Base-by-base conservation (phyloP, 2,113 vertebrate species). In the Aplodontia rufa region DNA sequence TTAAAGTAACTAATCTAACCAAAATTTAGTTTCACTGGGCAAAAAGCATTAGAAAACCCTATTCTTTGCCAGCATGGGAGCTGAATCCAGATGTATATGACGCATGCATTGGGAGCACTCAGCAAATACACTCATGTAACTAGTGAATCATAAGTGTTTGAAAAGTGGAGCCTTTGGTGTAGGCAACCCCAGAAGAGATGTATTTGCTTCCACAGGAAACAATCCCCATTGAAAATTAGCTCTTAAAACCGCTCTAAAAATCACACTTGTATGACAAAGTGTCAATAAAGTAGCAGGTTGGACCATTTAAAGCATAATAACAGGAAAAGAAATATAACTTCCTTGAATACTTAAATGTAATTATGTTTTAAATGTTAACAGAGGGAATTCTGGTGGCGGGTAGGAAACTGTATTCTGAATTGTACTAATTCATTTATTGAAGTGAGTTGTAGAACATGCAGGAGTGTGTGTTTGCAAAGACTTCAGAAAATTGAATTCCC, bases 311-410 rank as follows among this genome's bases (percentile, higher is more conserved):
- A 85, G 12, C 81, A 4, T 42, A 85, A 32, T 32, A 60, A 89
- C 9, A 74, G 11, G 14, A 32, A 80, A 86, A 64, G 40, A 79
- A 83, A 37, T 53, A 64, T 8, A 86, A 26, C 8, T 66, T 55
- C n/a, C 66, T 72, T 24, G 53, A 93, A 91, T 40, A 68, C 28
- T 91, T 79, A 68, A 75, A 86, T 69, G 42, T 75, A 92, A 89
- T 95, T 89, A 64, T 58, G 10, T 49, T 81, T 92, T 71, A 69
- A 75, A 71, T 71, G 28, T 71, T 71, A 86, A 37, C 8, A 80
- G 45, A 83, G 60, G n/a, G 30, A 58, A 55, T 92, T 86, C 62
- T 45, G 40, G 1, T 49, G 37, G 51, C 71, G 79, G 26, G 60
- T 45, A 58, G 62, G 40, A 81, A 19, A 37, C 37, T 84, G 22